Conservation (phyloP, 2,888 invertebrate genomes). For the Zele albiditarsus region DNA sequence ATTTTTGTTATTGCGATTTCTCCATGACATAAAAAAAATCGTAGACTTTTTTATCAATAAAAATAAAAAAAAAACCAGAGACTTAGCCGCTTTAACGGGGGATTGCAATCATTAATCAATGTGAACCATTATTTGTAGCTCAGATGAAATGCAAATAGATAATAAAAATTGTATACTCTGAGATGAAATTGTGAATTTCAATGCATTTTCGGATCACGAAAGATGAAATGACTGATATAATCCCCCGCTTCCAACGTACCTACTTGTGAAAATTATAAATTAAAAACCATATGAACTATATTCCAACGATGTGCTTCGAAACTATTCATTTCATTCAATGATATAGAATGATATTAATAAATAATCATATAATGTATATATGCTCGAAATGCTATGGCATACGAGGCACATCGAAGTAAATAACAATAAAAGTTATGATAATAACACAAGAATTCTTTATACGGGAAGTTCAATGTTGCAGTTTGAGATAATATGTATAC, state of each 20-base stretch:
- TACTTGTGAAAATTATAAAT: conserved; percentile 53
- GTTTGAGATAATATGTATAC: conserved; percentile 9
- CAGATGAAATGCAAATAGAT: neutral
- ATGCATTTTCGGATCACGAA: conserved; percentile 3
- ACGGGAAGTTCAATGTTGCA: neutral
- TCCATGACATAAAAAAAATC: conserved; percentile 37
- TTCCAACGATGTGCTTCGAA: conserved; percentile 18
- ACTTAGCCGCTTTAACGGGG: conserved; percentile 57
- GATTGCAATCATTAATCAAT: conserved; percentile 36
- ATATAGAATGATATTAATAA: neutral
- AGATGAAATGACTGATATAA: conserved; percentile 33
- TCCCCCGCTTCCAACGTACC: conserved; percentile 53
- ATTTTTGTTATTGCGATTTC: conserved; percentile 22
- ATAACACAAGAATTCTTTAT: conserved; percentile 23
- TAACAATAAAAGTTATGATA: conserved; percentile 26
- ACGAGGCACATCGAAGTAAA: conserved; percentile 34
- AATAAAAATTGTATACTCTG: conserved; percentile 22
- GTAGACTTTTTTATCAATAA: neutral
- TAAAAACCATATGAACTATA: conserved; percentile 16
- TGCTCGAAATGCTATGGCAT: neutral
- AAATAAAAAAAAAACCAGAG: conserved; percentile 52
- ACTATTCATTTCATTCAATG: conserved; percentile 1
- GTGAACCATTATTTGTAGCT: neutral
- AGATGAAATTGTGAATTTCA: neutral
- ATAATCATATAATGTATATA: conserved; percentile 9